Percentiles rank a stretch among this genome's conserved stretches.
Conservation (phyloP, 2,797 vertebrate species). For the Centroberyx gerrardi region DNA sequence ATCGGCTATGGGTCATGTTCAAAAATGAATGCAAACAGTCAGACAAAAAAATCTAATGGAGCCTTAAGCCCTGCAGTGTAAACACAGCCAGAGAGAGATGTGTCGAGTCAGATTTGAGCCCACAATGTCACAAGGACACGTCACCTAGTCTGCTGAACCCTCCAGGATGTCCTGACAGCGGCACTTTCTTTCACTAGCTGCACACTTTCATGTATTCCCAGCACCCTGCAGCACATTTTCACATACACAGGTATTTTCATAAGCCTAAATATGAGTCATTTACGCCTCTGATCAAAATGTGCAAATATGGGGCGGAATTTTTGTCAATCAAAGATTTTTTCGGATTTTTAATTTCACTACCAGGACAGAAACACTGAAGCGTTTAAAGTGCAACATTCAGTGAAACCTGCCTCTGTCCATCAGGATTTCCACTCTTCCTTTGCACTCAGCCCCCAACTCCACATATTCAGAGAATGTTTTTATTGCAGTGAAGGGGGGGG, state of each 20-base stretch:
- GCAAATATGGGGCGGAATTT: neutral
- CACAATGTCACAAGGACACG: neutral
- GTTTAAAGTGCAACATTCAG: neutral
- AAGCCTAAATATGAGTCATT: neutral
- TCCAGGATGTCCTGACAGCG: neutral
- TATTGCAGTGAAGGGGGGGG: slow-evolving; percentile 45
- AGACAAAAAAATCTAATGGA: too few relatives aligned
- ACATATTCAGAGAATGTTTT: slow-evolving; percentile 65
- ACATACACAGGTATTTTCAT: neutral
- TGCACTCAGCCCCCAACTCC: slow-evolving; percentile 44
- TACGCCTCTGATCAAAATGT: neutral
- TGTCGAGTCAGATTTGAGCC: slow-evolving; percentile 9
- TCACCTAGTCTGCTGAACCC: neutral
- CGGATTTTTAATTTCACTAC: neutral
- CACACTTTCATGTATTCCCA: neutral
- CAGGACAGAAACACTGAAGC: neutral
- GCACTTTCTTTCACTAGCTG: neutral
- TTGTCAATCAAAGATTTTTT: neutral
- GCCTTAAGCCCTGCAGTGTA: neutral
- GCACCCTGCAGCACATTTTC: too few relatives aligned
- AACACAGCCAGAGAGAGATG: neutral
- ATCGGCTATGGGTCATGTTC: neutral
- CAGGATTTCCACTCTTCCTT: slow-evolving; percentile 23
- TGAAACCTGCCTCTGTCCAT: slow-evolving; percentile 20
- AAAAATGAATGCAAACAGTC: too few relatives aligned